Evolutionary conservation across 2,113 vertebrate species (phyloP).

Genomic region (Nerophis lumbriciformis): DNA sequence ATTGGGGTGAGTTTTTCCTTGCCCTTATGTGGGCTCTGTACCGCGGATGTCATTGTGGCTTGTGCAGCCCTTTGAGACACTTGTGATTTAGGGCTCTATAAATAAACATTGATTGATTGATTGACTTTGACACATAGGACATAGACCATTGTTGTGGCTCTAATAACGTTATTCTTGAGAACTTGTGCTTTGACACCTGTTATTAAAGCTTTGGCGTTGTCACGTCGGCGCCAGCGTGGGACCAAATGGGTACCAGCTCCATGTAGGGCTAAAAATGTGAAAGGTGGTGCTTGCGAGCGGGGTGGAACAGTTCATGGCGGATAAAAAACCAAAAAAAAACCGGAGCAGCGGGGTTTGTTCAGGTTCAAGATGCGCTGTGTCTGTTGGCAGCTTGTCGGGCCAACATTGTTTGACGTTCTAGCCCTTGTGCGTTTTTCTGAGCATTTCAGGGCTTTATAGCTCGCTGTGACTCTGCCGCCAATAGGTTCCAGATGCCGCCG

Average conservation of each 20-base stretch:
- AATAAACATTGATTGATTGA: too few species aligned
- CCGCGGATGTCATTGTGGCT: too few species aligned
- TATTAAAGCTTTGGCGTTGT: too few species aligned
- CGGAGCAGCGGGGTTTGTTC: slow-evolving; percentile 62
- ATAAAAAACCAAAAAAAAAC: slow-evolving; percentile 43
- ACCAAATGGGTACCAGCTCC: slow-evolving; percentile 56
- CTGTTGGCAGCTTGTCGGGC: slow-evolving; percentile 69
- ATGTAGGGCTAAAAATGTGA: slow-evolving; percentile 66
- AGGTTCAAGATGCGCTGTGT: slow-evolving; percentile 71
- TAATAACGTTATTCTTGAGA: too few species aligned
- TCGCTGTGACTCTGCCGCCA: slow-evolving; percentile 71
- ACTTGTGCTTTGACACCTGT: too few species aligned
- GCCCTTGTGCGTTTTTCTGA: slow-evolving; percentile 66
- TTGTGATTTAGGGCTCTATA: too few species aligned
- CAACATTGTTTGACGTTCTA: slow-evolving; percentile 71
- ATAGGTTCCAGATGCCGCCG: slow-evolving; percentile 76
- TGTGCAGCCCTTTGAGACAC: too few species aligned
- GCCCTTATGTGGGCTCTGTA: too few species aligned
- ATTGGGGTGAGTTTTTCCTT: too few species aligned
- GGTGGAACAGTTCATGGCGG: slow-evolving; percentile 44
- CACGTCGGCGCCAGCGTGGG: background rate
- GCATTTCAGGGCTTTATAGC: slow-evolving; percentile 73
- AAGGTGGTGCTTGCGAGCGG: slow-evolving; percentile 57
- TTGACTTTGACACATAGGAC: too few species aligned
- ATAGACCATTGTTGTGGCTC: too few species aligned